A percentile compares a stretch with the other conserved stretches of the same genome.
phyloP scores from a whole-genome alignment of 23 tunicate genomes.

The Corella eumyota region DNA sequence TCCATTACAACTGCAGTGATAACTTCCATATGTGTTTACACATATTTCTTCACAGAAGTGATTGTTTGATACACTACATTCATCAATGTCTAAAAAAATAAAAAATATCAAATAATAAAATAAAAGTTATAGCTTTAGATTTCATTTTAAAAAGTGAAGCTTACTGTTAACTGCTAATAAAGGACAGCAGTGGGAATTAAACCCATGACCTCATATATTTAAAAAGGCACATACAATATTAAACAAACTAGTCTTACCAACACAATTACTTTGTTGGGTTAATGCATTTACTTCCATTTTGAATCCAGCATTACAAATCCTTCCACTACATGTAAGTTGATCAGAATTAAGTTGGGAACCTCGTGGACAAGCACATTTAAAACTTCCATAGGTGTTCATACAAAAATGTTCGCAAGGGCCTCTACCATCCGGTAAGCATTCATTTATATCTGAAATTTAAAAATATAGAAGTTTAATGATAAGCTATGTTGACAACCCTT shows the following conservation, averaged over 20 bases:
- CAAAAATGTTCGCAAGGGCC: conserved; percentile 45
- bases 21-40: conserved; percentile 31
- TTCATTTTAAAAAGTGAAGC: too few species aligned
- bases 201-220: too few species aligned
- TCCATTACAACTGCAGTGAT: conserved; percentile 10
- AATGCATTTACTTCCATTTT: background rate
- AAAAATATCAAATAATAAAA: too few species aligned
- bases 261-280: background rate
- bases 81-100: conserved; percentile 21
- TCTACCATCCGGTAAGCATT: conserved; percentile 9
- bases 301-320: background rate
- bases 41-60: conserved; percentile 15
- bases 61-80: background rate
- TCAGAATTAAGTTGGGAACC: conserved; percentile 23
- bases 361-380: conserved; percentile 28
- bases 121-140: too few species aligned
- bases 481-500: too few species aligned
- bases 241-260: background rate
- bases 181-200: too few species aligned
- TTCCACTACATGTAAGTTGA: conserved; percentile 2
- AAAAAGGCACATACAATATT: background rate
- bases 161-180: too few species aligned
- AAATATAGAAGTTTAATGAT: too few species aligned
- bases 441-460: too few species aligned
- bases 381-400: conserved; percentile 49